Base-by-base conservation (phyloP, 2,797 vertebrate genomes). In the Choloepus didactylus region DNA sequence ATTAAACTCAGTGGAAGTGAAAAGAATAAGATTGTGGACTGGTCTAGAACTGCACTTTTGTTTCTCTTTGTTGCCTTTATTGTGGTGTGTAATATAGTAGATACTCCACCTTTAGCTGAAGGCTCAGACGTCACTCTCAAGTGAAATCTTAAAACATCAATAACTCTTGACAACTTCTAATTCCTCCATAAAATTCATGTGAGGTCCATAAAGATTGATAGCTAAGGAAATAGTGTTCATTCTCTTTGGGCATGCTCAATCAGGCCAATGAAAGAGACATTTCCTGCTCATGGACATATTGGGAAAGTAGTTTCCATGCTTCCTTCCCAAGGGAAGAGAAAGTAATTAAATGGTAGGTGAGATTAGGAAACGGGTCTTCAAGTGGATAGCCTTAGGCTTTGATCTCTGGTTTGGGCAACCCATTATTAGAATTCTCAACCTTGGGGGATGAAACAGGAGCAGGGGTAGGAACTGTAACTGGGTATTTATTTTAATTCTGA, bases 111-210 rank as follows among this genome's bases (percentile, higher is more conserved):
- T 73, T 93, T 62, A 29, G 25, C 12, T 23, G 54, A 77, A 86
- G 27, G n/a, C 27, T 93, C 56, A 86, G 41, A 89, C 56, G 56
- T 80, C 72, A 75, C 12, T 51, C 64, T 83, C 89, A 87, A 85
- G 70, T 91, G 38, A 79, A 83, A 27, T 82, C 67, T 77, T 87
- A 86, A 81, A 89, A n/a, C 35, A 67, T 62, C 46, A 76, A 15
- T 59, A 23, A 46, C 51, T 66, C 44, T 87, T 38, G 51, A 77
- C 87, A 87, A 88, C 12, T 44, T 41, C 46, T 77, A 81, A 19
- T 67, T 7, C 15, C 2, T 80, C 27, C 25, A 38, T 60, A 41
- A 88, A 93, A 92, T 90, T 70, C 21, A 59, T 67, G 9, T 38
- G 70, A 56, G 27, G 54, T 31, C 60, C 6, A 35, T n/a, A 54